A percentile compares a stretch with the other conserved stretches of the same genome.
These are phyloP conservation scores for Cyanistes caeruleus DNA, from an alignment of 2,113 vertebrate genomes.

Conservation along the genomic window DNA sequence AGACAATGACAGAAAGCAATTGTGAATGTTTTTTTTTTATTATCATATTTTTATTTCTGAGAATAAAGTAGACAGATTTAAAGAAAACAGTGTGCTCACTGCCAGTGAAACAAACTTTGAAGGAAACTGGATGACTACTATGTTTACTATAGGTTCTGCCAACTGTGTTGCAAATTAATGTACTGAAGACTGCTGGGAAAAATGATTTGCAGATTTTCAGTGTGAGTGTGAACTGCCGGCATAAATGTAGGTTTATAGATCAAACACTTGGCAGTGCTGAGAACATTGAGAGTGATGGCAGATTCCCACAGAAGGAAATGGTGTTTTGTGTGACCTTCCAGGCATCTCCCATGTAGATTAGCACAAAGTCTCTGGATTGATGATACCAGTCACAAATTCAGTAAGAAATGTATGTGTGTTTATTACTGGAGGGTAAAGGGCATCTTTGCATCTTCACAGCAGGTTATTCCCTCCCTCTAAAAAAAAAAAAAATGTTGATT, in stretches of 20 bases:
- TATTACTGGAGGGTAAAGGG: neutral
- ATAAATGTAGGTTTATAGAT: slow-evolving; percentile 15
- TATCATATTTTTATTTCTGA: neutral
- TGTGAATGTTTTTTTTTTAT: neutral
- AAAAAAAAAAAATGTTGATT: neutral
- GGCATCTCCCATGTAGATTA: neutral
- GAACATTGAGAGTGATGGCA: slow-evolving; percentile 16
- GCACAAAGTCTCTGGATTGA: neutral
- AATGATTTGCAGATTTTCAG: slow-evolving; percentile 19
- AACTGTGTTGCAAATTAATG: slow-evolving; percentile 20
- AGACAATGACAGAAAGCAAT: neutral
- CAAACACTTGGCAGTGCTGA: slow-evolving; percentile 4
- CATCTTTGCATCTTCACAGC: neutral
- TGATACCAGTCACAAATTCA: neutral
- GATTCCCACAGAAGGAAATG: neutral
- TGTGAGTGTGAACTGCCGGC: neutral
- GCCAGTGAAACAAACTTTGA: neutral
- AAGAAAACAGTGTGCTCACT: neutral
- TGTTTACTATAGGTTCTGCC: neutral
- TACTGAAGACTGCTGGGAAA: slow-evolving; percentile 10
- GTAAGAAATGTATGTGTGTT: neutral
- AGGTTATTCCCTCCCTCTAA: neutral
- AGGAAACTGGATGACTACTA: neutral
- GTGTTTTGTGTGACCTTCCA: neutral
- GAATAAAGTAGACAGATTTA: neutral